Evolutionary conservation across 1,140 invertebrate species (phyloP), one percentile per base, ranked within the genome.

Genomic region (Drosophila paulistorum): DNA sequence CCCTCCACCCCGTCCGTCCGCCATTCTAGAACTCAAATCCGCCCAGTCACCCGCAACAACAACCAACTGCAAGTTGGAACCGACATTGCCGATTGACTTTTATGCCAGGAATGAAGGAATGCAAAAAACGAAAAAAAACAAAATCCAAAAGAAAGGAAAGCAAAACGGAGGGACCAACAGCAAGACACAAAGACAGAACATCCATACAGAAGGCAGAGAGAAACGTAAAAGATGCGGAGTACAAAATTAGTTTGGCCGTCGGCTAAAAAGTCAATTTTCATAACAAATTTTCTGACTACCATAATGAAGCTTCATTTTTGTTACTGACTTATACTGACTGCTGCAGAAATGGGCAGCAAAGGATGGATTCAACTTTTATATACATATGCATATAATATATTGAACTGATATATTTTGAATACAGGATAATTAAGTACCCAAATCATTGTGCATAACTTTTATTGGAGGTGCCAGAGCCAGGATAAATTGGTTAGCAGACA

Each of bases 261-360:
- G 77, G 84, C 80, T 65, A 89, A 78, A 84, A 89, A 87, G 73
- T 84, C 84, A 87, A 87, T 87, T 87, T 84, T 87, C 84, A 87
- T 87, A 87, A 87, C 84, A 87, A 51, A 89, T 89, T 89, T 57
- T 89, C 72, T 71, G 71, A 65, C 74, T 86, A 69, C 57, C 73
- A 87, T 87, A 86, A 86, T 86, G 82, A 86, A 86, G 83, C 83
- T 77, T 64, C 79, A 68, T 77, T 79, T 64, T 74, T 62, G 58
- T 79, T 87, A 72, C 77, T 78, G 79, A 77, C 45, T 77, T 84
- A 78, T 77, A 59, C 57, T 59, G 57, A 65, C 72, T 87, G 68
- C 74, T 51, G 51, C 51, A 58, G 39, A 66, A 66, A 58, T 55
- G 42, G 71, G 14, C 57, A 57, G 45, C 57, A 41, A 51, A 51